A percentile compares a stretch with the other conserved stretches of the same genome.
Evolutionary conservation across 1,140 invertebrate genomes (phyloP).

Genomic region (Neodiprion pinetum): DNA sequence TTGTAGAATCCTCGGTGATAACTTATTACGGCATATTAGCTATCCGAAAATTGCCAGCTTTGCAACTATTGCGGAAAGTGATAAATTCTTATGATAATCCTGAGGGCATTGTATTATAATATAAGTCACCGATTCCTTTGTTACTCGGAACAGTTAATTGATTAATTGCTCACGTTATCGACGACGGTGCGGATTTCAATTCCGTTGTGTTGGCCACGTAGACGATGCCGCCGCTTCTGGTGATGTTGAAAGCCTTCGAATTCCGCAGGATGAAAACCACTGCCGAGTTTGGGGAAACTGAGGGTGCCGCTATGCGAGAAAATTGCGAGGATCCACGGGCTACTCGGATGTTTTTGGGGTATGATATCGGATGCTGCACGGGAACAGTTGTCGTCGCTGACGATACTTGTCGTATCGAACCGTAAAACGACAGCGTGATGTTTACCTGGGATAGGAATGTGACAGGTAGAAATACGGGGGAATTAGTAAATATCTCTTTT

Average conservation of each 20-base stretch:
- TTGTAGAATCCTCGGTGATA: too few species aligned
- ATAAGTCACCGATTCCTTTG: neutral
- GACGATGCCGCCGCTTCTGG: slow-evolving; percentile 63
- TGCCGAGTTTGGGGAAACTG: slow-evolving; percentile 37
- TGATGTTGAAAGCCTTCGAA: slow-evolving; percentile 62
- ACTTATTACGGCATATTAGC: too few species aligned
- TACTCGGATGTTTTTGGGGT: slow-evolving; percentile 36
- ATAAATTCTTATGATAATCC: slow-evolving; percentile 23
- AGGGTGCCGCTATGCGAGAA: slow-evolving; percentile 50
- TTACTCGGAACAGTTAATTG: slow-evolving; percentile 10
- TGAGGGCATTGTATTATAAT: neutral
- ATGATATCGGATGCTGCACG: slow-evolving; percentile 40
- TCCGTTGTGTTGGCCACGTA: slow-evolving; percentile 60
- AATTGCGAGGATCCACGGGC: slow-evolving; percentile 42
- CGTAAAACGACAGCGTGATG: slow-evolving; percentile 49
- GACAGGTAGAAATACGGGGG: too few species aligned
- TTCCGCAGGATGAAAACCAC: slow-evolving; percentile 42
- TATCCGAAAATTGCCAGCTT: too few species aligned
- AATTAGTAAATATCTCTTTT: too few species aligned
- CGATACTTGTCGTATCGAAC: slow-evolving; percentile 49
- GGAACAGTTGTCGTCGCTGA: slow-evolving; percentile 37
- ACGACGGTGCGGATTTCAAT: slow-evolving; percentile 47
- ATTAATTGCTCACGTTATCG: slow-evolving; percentile 51
- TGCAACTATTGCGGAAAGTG: slow-evolving; percentile 18
- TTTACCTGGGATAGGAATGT: slow-evolving; percentile 42